Conservation (phyloP, 2,113 vertebrate genomes). For the Mellivora capensis region DNA sequence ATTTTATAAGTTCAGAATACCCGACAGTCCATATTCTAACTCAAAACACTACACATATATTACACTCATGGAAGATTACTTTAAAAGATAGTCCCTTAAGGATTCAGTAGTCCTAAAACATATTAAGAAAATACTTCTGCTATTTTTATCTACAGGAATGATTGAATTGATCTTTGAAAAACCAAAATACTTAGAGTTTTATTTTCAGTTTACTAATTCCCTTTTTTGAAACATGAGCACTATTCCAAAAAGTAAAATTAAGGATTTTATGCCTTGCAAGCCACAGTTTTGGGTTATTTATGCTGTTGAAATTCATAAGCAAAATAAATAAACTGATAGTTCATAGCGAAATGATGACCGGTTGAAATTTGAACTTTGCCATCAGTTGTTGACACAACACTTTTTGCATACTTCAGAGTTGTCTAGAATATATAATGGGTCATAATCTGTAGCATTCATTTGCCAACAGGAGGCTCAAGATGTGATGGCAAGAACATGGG, state of each 20-base stretch:
- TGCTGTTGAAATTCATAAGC: not conserved
- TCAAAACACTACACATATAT: not conserved
- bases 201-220: slow-evolving; percentile 27
- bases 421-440: not conserved
- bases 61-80: not conserved
- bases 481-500: not conserved
- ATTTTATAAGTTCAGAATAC: not conserved
- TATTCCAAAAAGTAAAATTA: not conserved
- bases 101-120: not conserved
- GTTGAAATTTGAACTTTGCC: not conserved
- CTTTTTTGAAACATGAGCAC: not conserved
- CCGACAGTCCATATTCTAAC: not conserved
- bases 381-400: not conserved
- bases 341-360: not conserved
- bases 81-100: not conserved
- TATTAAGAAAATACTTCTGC: slow-evolving; percentile 14
- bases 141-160: slow-evolving; percentile 32
- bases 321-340: slow-evolving; percentile 35
- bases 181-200: not conserved
- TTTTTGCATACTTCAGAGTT: not conserved
- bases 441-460: not conserved
- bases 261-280: not conserved
- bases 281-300: not conserved
- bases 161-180: not conserved
- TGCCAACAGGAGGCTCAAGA: not conserved